Conservation (phyloP, 2,888 invertebrate species). For the Lasioglossum figueresi region DNA sequence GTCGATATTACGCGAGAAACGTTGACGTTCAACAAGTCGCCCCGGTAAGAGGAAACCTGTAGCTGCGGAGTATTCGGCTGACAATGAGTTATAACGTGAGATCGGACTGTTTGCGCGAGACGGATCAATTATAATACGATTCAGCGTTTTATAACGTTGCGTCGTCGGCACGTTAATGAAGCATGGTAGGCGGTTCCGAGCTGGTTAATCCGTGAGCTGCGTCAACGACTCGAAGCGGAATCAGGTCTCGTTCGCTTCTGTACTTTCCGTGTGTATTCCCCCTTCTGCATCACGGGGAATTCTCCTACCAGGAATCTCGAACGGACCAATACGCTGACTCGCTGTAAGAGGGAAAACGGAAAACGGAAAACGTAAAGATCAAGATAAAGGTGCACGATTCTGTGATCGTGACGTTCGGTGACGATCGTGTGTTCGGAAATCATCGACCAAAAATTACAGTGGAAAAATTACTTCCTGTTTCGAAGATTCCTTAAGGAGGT, state of each 20-base stretch:
- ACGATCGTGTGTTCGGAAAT: background rate
- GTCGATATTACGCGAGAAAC: background rate
- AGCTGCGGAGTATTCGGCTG: constrained; percentile 24
- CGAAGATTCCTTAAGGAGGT: background rate
- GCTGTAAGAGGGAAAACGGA: constrained; percentile 21
- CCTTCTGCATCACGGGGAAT: constrained; percentile 15
- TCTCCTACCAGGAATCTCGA: constrained; percentile 27
- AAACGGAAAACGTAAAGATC: constrained; percentile 39
- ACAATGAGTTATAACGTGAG: background rate
- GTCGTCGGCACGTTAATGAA: background rate
- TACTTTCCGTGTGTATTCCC: constrained; percentile 13
- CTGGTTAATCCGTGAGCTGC: background rate
- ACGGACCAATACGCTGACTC: constrained; percentile 34
- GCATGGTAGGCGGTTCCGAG: too few relatives aligned
- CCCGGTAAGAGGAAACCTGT: constrained; percentile 41
- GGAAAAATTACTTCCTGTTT: background rate
- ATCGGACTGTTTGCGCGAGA: background rate
- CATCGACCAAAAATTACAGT: background rate
- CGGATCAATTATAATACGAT: background rate
- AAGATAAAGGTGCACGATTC: constrained; percentile 13
- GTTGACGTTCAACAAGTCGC: constrained; percentile 50
- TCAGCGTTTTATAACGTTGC: background rate
- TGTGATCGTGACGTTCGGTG: constrained; percentile 6
- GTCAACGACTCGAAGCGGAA: background rate
- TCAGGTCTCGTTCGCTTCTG: constrained; percentile 16